These are phyloP conservation scores for Cariama cristata DNA, from an alignment of 2,113 vertebrate species.

Conservation along the genomic window DNA sequence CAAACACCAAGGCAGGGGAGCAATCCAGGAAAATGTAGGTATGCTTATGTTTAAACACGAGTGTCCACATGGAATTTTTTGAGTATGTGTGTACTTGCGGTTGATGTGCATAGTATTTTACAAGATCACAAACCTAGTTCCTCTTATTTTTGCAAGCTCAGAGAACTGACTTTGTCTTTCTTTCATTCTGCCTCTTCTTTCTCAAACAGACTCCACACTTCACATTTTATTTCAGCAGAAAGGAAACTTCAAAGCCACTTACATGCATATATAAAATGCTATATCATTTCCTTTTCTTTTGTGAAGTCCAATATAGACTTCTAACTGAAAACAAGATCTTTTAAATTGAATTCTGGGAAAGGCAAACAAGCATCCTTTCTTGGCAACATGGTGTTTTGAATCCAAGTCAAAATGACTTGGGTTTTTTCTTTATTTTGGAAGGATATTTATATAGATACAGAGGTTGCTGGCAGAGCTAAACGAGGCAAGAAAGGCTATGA, in stretches of 20 bases:
- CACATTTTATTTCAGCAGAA: not conserved
- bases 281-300: not conserved
- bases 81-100: not conserved
- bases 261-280: not conserved
- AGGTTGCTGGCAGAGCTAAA: not conserved
- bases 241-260: slow-evolving; percentile 6
- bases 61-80: not conserved
- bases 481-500: not conserved
- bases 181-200: not conserved
- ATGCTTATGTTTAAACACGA: not conserved
- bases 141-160: not conserved
- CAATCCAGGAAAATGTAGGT: not conserved
- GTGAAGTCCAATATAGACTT: not conserved
- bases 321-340: not conserved
- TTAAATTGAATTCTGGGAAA: not conserved
- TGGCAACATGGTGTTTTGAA: not conserved
- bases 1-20: not conserved
- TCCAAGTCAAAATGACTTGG: not conserved
- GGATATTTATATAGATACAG: not conserved
- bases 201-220: not conserved
- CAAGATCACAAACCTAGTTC: not conserved
- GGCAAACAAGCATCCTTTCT: not conserved
- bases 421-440: not conserved
- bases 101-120: not conserved
- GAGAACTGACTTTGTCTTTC: not conserved